Percentiles rank a stretch among this genome's conserved stretches.
These are phyloP conservation scores for Cherax destructor DNA, from an alignment of 1,140 invertebrate species.

Conservation along the genomic window DNA sequence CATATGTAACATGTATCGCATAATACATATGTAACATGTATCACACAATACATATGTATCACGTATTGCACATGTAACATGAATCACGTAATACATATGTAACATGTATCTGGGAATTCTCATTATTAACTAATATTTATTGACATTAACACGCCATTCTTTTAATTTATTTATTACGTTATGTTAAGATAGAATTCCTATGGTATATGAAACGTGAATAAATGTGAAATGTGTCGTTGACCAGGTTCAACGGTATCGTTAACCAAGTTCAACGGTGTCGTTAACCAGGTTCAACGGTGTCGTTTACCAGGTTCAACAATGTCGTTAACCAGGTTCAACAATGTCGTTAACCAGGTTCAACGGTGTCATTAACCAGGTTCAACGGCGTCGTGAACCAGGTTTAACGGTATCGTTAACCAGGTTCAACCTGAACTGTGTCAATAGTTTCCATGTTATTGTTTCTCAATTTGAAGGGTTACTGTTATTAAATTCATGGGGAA, in stretches of 20 bases:
- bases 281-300: not conserved
- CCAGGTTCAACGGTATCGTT: not conserved
- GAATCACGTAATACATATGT: not conserved
- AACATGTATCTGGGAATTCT: conserved; percentile 27
- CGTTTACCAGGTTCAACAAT: not conserved
- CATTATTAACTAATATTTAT: conserved; percentile 34
- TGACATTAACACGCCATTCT: conserved; percentile 16
- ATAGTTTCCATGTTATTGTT: too few relatives aligned
- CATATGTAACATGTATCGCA: too few relatives aligned
- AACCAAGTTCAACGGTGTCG: not conserved
- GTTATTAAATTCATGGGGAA: too few relatives aligned
- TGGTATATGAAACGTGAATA: conserved; percentile 1
- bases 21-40: too few relatives aligned
- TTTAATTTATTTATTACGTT: conserved; percentile 36
- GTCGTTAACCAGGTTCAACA: not conserved
- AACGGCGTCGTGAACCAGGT: not conserved
- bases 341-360: not conserved
- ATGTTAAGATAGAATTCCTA: conserved; percentile 17
- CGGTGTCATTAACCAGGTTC: not conserved
- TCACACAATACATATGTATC: too few relatives aligned
- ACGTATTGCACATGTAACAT: too few relatives aligned
- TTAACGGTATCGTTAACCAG: too few relatives aligned
- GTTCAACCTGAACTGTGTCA: too few relatives aligned
- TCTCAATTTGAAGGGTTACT: too few relatives aligned
- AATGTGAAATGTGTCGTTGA: not conserved